Evolutionary conservation across 2,888 invertebrate genomes (phyloP).

Genomic region (Carcina quercana): DNA sequence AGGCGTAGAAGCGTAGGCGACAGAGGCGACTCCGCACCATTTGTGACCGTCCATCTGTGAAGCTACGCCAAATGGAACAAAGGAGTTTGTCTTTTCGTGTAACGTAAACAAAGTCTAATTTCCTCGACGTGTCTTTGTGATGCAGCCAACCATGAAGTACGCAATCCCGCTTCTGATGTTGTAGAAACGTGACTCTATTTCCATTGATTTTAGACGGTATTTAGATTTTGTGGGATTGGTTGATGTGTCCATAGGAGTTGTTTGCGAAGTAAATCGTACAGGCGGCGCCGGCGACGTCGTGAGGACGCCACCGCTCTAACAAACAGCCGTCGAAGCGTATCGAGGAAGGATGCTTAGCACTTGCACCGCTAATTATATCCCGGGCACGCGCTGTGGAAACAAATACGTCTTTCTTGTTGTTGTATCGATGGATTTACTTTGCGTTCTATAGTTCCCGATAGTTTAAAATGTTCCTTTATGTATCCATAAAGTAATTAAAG

Average conservation of each 20-base stretch:
- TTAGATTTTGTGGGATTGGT: conserved; percentile 17
- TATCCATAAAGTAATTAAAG: no score
- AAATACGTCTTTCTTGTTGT: conserved; percentile 46
- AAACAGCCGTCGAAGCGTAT: conserved; percentile 59
- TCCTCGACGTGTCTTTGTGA: conserved; percentile 51
- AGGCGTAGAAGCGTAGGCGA: conserved; percentile 41
- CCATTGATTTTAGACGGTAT: conserved; percentile 15
- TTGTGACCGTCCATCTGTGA: conserved; percentile 53
- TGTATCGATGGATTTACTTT: conserved; percentile 20
- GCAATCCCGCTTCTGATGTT: not conserved
- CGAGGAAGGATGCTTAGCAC: conserved; percentile 68
- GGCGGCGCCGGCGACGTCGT: conserved; percentile 68
- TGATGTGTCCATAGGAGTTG: conserved; percentile 31
- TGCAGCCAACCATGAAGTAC: conserved; percentile 13
- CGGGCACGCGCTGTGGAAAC: conserved; percentile 50
- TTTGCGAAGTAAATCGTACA: conserved; percentile 45
- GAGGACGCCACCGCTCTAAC: conserved; percentile 54
- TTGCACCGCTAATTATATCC: conserved; percentile 68
- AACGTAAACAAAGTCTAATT: conserved; percentile 67
- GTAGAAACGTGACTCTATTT: conserved; percentile 21
- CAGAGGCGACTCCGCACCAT: conserved; percentile 48
- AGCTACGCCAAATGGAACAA: conserved; percentile 42
- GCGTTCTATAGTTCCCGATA: no score
- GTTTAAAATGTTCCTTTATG: no score
- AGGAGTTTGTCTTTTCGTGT: conserved; percentile 60